Conservation (phyloP, 2,888 invertebrate species). For the Acanthacorydalis orientalis region DNA sequence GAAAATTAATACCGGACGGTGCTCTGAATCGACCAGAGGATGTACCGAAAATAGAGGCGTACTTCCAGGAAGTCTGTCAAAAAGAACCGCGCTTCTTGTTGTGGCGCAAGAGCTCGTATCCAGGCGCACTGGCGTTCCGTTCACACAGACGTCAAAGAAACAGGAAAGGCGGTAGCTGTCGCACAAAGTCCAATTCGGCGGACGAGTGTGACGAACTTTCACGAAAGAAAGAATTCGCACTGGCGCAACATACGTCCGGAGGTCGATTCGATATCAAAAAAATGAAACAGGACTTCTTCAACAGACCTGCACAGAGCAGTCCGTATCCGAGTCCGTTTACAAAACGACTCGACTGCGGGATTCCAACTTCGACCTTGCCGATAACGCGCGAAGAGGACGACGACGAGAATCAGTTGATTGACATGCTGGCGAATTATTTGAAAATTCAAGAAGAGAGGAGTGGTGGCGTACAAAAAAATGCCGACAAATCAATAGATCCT, state of each 20-base stretch:
- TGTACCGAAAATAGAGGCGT: conserved; percentile 63
- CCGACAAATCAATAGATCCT: conserved; percentile 9
- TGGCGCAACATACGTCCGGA: conserved; percentile 34
- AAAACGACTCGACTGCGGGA: conserved; percentile 11
- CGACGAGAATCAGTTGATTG: conserved; percentile 40
- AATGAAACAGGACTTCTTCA: conserved; percentile 48
- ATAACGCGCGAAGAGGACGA: conserved; percentile 20
- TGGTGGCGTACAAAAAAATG: conserved; percentile 21
- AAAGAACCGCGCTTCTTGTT: conserved; percentile 61
- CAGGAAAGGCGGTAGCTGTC: conserved; percentile 49
- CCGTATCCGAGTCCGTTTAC: conserved; percentile 9
- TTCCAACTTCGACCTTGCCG: conserved; percentile 16
- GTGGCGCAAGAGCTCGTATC: conserved; percentile 72
- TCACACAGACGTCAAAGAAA: conserved; percentile 37
- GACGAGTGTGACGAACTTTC: conserved; percentile 40
- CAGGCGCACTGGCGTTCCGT: conserved; percentile 44
- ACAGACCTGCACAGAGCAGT: conserved; percentile 24
- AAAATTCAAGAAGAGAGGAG: conserved; percentile 25
- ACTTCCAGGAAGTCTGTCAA: conserved; percentile 69
- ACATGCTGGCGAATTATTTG: conserved; percentile 49
- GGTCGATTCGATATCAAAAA: conserved; percentile 53
- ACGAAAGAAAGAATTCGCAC: conserved; percentile 26
- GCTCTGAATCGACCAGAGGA: conserved; percentile 56
- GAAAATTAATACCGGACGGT: conserved; percentile 71
- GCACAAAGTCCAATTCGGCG: conserved; percentile 45